These are phyloP conservation scores for Urocyon cinereoargenteus DNA, from an alignment of 2,797 vertebrate species.

Conservation along the genomic window DNA sequence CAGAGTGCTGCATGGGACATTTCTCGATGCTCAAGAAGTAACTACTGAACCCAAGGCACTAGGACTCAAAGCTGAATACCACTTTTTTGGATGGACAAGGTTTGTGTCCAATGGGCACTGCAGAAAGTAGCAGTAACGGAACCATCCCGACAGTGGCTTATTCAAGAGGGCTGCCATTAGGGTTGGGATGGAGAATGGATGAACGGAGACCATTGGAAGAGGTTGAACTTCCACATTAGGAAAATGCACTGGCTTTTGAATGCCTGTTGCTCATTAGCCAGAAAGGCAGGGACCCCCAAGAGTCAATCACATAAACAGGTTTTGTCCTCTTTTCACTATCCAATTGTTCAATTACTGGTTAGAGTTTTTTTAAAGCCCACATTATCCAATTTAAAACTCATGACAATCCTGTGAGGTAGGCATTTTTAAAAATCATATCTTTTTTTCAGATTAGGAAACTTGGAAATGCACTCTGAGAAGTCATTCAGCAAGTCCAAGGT, in stretches of 20 bases:
- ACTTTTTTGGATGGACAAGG: not conserved
- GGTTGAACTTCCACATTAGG: not conserved
- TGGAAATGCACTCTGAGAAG: constrained; percentile 45
- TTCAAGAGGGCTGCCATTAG: not conserved
- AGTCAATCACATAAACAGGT: constrained; percentile 56
- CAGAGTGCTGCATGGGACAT: not conserved
- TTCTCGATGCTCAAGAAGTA: not conserved
- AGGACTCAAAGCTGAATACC: not conserved
- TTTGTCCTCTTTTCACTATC: constrained; percentile 59
- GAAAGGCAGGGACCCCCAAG: constrained; percentile 33
- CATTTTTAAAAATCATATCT: not conserved
- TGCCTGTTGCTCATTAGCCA: constrained; percentile 68
- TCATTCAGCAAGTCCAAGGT: not conserved
- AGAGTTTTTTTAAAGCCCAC: constrained; percentile 48
- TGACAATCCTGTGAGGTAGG: constrained; percentile 15
- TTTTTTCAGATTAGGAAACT: constrained; percentile 56
- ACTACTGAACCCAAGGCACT: not conserved
- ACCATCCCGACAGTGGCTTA: not conserved
- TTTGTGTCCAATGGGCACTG: not conserved
- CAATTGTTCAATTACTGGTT: constrained; percentile 69
- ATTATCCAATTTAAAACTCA: constrained; percentile 72
- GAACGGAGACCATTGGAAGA: not conserved
- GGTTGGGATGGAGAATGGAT: not conserved
- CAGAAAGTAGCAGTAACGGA: not conserved
- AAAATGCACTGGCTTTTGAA: not conserved